Conservation (phyloP, 2,797 vertebrate species). For the Huso huso region DNA sequence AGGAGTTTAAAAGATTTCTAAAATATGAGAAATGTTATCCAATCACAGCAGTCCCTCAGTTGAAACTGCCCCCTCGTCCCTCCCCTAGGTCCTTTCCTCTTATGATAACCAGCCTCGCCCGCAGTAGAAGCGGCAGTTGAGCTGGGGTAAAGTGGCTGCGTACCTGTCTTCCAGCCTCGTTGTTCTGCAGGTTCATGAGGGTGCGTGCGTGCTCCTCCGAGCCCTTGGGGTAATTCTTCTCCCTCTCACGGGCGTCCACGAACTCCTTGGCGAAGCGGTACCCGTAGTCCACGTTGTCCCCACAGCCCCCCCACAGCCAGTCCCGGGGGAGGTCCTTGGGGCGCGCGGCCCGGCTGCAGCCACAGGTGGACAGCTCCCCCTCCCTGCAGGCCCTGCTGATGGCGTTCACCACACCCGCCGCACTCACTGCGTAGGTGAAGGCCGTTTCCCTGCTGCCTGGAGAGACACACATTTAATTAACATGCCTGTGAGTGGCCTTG, state of each 20-base stretch:
- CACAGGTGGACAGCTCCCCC: slow-evolving; percentile 89
- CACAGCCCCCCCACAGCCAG: slow-evolving; percentile 97
- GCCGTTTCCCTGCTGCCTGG: slow-evolving; percentile 91
- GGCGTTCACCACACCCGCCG: slow-evolving; percentile 88
- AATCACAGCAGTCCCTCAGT: no score
- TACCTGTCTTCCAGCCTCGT: slow-evolving; percentile 91
- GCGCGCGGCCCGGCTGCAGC: slow-evolving; percentile 80
- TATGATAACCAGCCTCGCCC: no score
- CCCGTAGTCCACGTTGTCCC: slow-evolving; percentile 92
- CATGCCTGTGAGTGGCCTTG: background rate
- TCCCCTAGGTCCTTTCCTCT: no score
- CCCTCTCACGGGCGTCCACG: slow-evolving; percentile 89
- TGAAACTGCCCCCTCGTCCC: no score
- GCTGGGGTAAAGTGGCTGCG: slow-evolving; percentile 24
- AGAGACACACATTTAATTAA: background rate
- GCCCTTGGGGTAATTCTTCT: slow-evolving; percentile 84
- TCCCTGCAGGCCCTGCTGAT: slow-evolving; percentile 91
- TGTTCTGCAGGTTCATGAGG: slow-evolving; percentile 97
- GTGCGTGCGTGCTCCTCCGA: slow-evolving; percentile 80
- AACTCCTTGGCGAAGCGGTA: slow-evolving; percentile 94
- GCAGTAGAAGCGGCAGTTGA: background rate
- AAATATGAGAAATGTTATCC: no score
- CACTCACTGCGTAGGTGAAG: slow-evolving; percentile 88
- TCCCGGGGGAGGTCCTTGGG: slow-evolving; percentile 87
- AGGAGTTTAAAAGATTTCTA: no score